A percentile compares a stretch with the other conserved stretches of the same genome.
Conservation (phyloP, 2,888 invertebrate species). For the Dromius quadrimaculatus region DNA sequence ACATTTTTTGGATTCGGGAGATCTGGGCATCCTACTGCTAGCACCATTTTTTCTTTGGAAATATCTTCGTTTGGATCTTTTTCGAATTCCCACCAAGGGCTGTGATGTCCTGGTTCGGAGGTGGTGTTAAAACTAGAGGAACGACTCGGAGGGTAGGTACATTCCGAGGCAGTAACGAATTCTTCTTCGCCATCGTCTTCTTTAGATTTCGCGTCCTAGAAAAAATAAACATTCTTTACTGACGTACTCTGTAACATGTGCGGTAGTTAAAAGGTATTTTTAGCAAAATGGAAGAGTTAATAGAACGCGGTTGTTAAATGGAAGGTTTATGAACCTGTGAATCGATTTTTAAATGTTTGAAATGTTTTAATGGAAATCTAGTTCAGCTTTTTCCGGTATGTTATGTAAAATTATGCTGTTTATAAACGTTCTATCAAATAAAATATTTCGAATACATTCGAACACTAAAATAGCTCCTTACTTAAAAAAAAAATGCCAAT, state of each 20-base stretch:
- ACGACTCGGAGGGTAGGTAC: slow-evolving; percentile 75
- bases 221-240: slow-evolving; percentile 41
- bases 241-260: slow-evolving; percentile 34
- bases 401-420: too few relatives aligned
- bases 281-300: not conserved
- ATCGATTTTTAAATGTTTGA: slow-evolving; percentile 27
- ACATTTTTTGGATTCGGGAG: slow-evolving; percentile 62
- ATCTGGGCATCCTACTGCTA: slow-evolving; percentile 65
- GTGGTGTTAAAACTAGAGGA: slow-evolving; percentile 79
- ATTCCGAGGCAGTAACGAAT: slow-evolving; percentile 78
- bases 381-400: slow-evolving; percentile 1
- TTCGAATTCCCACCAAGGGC: slow-evolving; percentile 72
- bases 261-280: slow-evolving; percentile 40
- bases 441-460: too few relatives aligned
- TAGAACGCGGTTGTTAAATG: slow-evolving; percentile 26
- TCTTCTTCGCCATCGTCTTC: slow-evolving; percentile 72
- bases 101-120: slow-evolving; percentile 73
- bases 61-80: slow-evolving; percentile 63
- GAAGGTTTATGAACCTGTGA: slow-evolving; percentile 21
- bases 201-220: slow-evolving; percentile 58
- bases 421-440: too few relatives aligned
- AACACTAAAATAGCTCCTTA: too few relatives aligned
- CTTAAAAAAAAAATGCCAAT: too few relatives aligned
- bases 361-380: not conserved
- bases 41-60: slow-evolving; percentile 65